These are phyloP conservation scores for Chionodraco myersi DNA, from an alignment of 2,113 vertebrate genomes.

Conservation along the genomic window DNA sequence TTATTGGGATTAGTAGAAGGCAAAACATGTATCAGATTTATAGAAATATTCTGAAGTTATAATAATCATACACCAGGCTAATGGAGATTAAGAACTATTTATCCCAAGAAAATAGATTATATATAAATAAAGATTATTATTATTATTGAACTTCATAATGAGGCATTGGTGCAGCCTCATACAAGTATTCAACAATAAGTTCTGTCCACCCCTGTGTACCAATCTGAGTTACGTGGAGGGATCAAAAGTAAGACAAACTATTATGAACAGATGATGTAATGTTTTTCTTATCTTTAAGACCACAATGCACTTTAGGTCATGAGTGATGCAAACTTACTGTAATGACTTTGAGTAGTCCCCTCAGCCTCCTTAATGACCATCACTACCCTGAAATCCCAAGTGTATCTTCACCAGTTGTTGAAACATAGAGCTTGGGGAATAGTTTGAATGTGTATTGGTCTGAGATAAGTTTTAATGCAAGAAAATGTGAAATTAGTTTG, in stretches of 20 bases:
- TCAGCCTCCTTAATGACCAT: not conserved
- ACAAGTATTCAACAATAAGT: not conserved
- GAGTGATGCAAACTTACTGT: constrained; percentile 32
- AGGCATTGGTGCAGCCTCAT: too few relatives aligned
- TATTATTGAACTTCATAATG: not conserved
- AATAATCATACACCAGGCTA: not conserved
- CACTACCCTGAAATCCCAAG: not conserved
- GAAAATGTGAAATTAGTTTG: not conserved
- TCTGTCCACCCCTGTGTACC: not conserved
- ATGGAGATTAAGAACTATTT: not conserved
- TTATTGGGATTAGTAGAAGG: not conserved
- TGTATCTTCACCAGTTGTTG: not conserved
- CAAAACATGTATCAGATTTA: not conserved
- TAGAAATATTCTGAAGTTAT: not conserved
- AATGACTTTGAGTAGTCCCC: constrained; percentile 18
- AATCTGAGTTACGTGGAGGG: not conserved
- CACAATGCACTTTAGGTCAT: not conserved
- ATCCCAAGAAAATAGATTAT: not conserved
- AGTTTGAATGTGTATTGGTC: not conserved
- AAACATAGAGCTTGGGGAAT: constrained; percentile 1
- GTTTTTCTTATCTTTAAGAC: not conserved
- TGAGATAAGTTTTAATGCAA: not conserved
- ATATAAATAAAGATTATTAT: not conserved
- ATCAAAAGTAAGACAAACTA: not conserved
- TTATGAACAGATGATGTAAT: not conserved